Conservation (phyloP, 2,888 invertebrate genomes). For the Danaus chrysippus region DNA sequence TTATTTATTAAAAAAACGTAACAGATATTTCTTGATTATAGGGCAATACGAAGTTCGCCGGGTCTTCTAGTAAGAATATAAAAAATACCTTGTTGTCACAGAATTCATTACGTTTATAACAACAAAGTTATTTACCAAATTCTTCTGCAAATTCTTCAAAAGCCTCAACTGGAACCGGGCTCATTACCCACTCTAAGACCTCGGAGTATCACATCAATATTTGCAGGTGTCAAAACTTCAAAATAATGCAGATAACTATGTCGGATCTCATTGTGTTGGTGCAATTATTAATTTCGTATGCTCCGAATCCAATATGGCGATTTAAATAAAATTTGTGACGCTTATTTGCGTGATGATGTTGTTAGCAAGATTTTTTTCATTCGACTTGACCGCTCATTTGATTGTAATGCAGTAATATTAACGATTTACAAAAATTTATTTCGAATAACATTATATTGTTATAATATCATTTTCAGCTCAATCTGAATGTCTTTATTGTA, state of each 20-base stretch:
- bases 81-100: too few relatives aligned
- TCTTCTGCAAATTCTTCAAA: background rate
- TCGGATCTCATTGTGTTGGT: slow-evolving; percentile 46
- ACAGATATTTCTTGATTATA: too few relatives aligned
- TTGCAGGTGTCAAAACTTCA: slow-evolving; percentile 51
- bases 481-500: background rate
- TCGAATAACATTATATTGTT: background rate
- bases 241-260: slow-evolving; percentile 41
- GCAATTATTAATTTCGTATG: slow-evolving; percentile 75
- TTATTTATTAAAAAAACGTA: too few relatives aligned
- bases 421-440: slow-evolving; percentile 20
- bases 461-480: background rate
- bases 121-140: too few relatives aligned
- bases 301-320: slow-evolving; percentile 64
- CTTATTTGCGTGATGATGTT: slow-evolving; percentile 66
- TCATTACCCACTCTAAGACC: slow-evolving; percentile 9
- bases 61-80: too few relatives aligned
- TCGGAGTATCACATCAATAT: slow-evolving; percentile 22
- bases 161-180: slow-evolving; percentile 13
- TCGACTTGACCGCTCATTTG: slow-evolving; percentile 60
- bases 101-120: too few relatives aligned
- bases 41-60: too few relatives aligned
- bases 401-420: slow-evolving; percentile 34
- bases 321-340: slow-evolving; percentile 64
- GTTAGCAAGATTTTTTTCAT: slow-evolving; percentile 64